Percentiles rank a stretch among this genome's conserved stretches.
Conservation (phyloP, 2,113 vertebrate genomes). For the Malurus alboscapulatus region DNA sequence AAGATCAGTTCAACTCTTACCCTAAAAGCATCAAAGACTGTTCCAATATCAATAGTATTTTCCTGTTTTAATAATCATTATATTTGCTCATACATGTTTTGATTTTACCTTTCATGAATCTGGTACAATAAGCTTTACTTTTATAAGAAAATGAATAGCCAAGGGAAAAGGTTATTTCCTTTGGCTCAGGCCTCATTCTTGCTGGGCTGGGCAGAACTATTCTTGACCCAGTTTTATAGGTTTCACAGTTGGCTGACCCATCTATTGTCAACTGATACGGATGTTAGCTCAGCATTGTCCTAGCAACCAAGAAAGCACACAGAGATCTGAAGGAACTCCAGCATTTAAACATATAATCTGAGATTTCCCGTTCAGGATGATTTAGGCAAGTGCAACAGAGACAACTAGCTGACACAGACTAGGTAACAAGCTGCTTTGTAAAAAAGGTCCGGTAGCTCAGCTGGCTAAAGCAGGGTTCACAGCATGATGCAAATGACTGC, state of each 20-base stretch:
- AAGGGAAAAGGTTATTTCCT: conserved; percentile 45
- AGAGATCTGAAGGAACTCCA: conserved; percentile 28
- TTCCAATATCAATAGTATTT: conserved; percentile 60
- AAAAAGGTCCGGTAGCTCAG: not conserved
- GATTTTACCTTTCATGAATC: conserved; percentile 28
- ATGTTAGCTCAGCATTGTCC: conserved; percentile 32
- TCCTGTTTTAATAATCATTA: conserved; percentile 45
- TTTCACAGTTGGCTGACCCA: conserved; percentile 61
- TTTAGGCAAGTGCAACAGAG: not conserved
- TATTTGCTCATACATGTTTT: conserved; percentile 22
- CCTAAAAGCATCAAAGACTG: conserved; percentile 13
- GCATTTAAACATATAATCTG: not conserved
- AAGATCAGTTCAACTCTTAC: not conserved
- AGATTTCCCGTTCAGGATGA: not conserved
- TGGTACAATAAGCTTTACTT: not conserved
- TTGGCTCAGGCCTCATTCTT: conserved; percentile 9
- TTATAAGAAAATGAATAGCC: conserved; percentile 29
- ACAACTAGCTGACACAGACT: not conserved
- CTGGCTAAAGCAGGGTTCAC: not conserved
- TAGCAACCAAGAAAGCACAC: conserved; percentile 60
- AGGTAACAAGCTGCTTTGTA: not conserved
- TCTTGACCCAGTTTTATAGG: conserved; percentile 40
- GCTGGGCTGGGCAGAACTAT: conserved; percentile 35
- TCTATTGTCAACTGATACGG: conserved; percentile 11
- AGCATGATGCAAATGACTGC: not conserved